Evolutionary conservation across 2,888 invertebrate species (phyloP).

Genomic region (Lamproptera curius): DNA sequence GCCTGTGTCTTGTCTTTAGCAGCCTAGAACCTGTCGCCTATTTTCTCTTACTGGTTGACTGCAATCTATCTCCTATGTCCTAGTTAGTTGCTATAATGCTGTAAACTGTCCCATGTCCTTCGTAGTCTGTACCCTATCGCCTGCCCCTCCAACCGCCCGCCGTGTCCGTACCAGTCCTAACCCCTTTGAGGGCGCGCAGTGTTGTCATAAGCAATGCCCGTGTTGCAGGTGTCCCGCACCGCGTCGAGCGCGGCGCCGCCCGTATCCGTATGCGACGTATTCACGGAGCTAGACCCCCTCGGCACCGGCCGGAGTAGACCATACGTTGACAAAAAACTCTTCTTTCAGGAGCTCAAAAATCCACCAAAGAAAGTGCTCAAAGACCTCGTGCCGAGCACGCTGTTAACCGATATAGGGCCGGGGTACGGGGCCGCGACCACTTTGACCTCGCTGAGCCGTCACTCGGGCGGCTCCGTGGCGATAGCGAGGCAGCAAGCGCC

Average conservation of each 20-base stretch:
- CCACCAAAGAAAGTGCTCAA: constrained; percentile 95
- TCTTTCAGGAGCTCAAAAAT: constrained; percentile 96
- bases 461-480: constrained; percentile 71
- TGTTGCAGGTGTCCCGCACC: constrained; percentile 68
- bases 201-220: constrained; percentile 44
- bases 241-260: constrained; percentile 56
- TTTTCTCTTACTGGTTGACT: too few relatives aligned
- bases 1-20: too few relatives aligned
- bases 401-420: constrained; percentile 55
- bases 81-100: too few relatives aligned
- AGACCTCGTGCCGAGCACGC: constrained; percentile 82
- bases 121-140: too few relatives aligned
- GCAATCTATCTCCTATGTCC: too few relatives aligned
- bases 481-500: constrained; percentile 50
- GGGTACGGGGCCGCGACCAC: constrained; percentile 64
- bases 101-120: too few relatives aligned
- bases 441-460: constrained; percentile 67
- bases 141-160: too few relatives aligned
- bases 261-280: constrained; percentile 84
- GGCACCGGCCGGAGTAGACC: constrained; percentile 95
- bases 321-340: constrained; percentile 96
- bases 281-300: constrained; percentile 95
- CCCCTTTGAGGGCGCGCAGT: constrained; percentile 17
- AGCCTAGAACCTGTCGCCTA: too few relatives aligned
- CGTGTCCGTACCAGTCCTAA: not conserved